Base-by-base conservation (phyloP, 2,797 vertebrate genomes). In the Sciurus vulgaris region DNA sequence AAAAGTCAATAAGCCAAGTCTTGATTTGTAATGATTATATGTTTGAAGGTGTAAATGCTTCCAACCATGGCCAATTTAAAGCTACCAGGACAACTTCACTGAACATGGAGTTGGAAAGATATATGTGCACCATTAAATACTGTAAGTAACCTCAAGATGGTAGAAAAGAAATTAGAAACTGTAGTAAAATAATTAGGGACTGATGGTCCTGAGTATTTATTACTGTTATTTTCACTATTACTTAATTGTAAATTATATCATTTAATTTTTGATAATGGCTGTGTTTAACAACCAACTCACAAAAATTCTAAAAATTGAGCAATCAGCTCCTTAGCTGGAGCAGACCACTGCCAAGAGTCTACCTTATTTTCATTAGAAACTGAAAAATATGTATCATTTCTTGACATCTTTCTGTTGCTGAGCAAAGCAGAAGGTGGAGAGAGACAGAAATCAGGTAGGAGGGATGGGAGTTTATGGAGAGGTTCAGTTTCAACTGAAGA, bases 251-350 rank as follows among this genome's bases (percentile, higher is more conserved):
- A 94, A 18, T 65, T 94, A 85, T 67, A 24, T 49, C 84, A 91
- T 65, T 91, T 96, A 74, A 84, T 81, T 84, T 96, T 95, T 95
- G 67, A 72, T 93, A 93, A 73, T 56, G 67, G 8, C 41, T n/a
- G 2, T 51, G 49, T 82, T 96, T 92, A 95, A 94, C 33, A 86
- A 82, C 24, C 67, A 81, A 56, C 86, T 95, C 14, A 14, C 65
- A 96, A 49, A 86, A 56, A 87, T 89, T 93, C 63, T 44, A 10
- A 96, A 95, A 95, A 73, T 61, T 51, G 77, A 91, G 15, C 59
- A 41, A 35, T 89, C 54, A 33, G 9, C n/a, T 81, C 35, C 63
- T 20, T 54, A 92, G 44, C 30, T 93, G 73, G 38, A 91, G 35
- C 47, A 93, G 9, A 65, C 51, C 20, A 28, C 18, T 76, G 30